Evolutionary conservation across 2,888 invertebrate species (phyloP).

Genomic region (Aleiodes testaceus): DNA sequence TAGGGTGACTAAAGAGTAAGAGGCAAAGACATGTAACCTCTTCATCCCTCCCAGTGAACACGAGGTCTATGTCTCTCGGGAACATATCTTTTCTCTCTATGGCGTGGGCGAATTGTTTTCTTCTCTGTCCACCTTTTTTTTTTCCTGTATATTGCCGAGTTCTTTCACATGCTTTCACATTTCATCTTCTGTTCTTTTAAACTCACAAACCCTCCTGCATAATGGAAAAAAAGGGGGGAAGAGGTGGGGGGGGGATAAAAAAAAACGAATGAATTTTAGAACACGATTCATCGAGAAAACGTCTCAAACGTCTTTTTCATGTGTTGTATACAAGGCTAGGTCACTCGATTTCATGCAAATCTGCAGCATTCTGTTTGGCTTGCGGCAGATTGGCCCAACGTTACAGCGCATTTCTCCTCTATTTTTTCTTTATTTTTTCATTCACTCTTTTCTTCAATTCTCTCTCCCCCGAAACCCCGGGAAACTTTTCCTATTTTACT

Average conservation of each 20-base stretch:
- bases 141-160: slow-evolving; percentile 11
- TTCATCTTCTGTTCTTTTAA: slow-evolving; percentile 1
- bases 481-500: slow-evolving; percentile 30
- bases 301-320: slow-evolving; percentile 37
- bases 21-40: neutral
- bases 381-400: neutral
- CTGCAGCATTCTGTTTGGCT: slow-evolving; percentile 19
- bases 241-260: neutral
- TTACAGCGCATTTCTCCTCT: neutral
- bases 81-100: slow-evolving; percentile 10
- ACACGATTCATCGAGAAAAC: slow-evolving; percentile 34
- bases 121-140: slow-evolving; percentile 1
- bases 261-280: slow-evolving; percentile 20
- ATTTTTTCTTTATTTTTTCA: slow-evolving; percentile 16
- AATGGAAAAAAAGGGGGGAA: too few species aligned
- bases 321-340: neutral
- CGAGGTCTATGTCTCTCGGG: slow-evolving; percentile 20
- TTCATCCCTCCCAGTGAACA: neutral
- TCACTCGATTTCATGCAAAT: slow-evolving; percentile 42
- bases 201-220: neutral
- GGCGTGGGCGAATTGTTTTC: slow-evolving; percentile 33
- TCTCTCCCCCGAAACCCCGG: neutral
- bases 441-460: neutral
- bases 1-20: neutral
- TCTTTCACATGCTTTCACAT: neutral